Evolutionary conservation across 1,140 invertebrate species (phyloP).

Genomic region (Trichonephila inaurata): DNA sequence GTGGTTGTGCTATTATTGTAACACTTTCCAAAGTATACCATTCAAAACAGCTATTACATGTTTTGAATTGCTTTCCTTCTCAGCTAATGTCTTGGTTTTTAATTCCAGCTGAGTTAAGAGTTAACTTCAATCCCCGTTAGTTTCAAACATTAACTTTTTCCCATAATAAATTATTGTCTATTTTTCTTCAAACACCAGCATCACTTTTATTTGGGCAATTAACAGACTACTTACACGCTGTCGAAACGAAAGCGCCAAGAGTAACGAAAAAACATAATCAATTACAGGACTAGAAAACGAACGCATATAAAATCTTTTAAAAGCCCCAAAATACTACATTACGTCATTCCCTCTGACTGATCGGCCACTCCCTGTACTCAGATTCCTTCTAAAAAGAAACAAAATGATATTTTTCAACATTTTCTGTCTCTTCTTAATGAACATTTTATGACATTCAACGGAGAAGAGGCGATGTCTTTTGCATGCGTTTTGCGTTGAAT

Average conservation of each 20-base stretch:
- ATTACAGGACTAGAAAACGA: constrained; percentile 25
- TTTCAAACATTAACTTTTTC: background rate
- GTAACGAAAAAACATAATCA: constrained; percentile 29
- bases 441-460: constrained; percentile 43
- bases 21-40: background rate
- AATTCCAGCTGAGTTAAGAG: constrained; percentile 26
- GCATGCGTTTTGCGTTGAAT: constrained; percentile 8
- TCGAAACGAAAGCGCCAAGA: background rate
- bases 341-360: background rate
- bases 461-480: background rate
- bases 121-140: background rate
- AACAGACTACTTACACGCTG: background rate
- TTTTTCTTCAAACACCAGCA: background rate
- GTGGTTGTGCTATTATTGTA: background rate
- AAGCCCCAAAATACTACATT: constrained; percentile 8
- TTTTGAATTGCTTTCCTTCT: background rate
- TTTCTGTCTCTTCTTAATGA: constrained; percentile 40
- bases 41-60: constrained; percentile 5
- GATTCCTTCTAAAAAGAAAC: background rate
- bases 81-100: background rate
- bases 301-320: constrained; percentile 42
- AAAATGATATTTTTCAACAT: constrained; percentile 29
- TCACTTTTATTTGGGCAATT: constrained; percentile 32
- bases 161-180: constrained; percentile 22
- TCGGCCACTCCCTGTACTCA: background rate